Base-by-base conservation (phyloP, 2,797 vertebrate genomes). In the Spea hammondii region DNA sequence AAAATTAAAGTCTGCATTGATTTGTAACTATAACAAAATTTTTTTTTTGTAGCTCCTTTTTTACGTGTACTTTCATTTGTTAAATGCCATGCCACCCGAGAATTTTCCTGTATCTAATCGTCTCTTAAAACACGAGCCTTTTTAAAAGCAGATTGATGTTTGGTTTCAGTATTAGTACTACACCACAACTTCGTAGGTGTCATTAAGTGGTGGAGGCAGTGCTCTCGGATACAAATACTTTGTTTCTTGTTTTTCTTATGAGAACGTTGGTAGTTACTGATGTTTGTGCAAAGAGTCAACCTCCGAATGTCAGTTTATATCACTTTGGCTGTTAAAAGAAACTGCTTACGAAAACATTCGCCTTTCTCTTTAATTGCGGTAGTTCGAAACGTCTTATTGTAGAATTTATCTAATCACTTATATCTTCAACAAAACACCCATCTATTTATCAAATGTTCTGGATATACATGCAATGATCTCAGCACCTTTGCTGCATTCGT, bases 141-240 rank as follows among this genome's bases (percentile, higher is more conserved):
- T 81, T 54, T 69, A 46, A 65, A 57, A 82, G 88, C 1, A 86
- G 87, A 12, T 51, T 84, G 86, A 80, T 88, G 83, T 86, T 91
- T 89, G 86, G 88, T 91, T 92, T 91, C 90, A 77, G 77, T 91
- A 90, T 92, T 90, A 92, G 89, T 88, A 85, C 68, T 47, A 79
- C 84, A 79, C 76, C 76, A 82, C 84, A 85, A 79, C 65, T 62
- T 83, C 82, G 85, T 90, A 71, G 87, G 86, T 44, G 70, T 87
- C 70, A 8, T 84, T 84, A 82, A 80, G 85, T 89, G 87, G 88
- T 83, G 75, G 84, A 83, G 85, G 84, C 86, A 81, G 62, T 47
- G 44, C 55, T 5, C 75, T 5, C 75, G 77, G 84, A 79, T 85
- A 80, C 73, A 74, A 68, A 75, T 83, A 82, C 87, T 83, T 77